Conservation (phyloP, 2,888 invertebrate species). For the Phasia obesa region DNA sequence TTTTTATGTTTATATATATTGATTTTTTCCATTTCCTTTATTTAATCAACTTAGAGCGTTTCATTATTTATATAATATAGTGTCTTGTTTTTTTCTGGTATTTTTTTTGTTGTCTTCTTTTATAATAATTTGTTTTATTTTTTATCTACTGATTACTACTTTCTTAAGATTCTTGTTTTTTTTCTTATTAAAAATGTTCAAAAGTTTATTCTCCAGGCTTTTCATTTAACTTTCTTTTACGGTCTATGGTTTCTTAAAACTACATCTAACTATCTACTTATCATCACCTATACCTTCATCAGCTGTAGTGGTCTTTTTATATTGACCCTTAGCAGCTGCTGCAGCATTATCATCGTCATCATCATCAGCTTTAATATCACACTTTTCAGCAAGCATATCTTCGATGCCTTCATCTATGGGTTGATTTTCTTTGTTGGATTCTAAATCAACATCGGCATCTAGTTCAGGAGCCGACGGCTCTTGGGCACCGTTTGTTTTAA, state of each 20-base stretch:
- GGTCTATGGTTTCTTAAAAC: slow-evolving; percentile 49
- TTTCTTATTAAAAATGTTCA: slow-evolving; percentile 49
- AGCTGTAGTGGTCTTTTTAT: slow-evolving; percentile 77
- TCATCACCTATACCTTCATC: slow-evolving; percentile 82
- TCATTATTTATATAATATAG: slow-evolving; percentile 37
- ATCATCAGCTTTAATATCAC: slow-evolving; percentile 81
- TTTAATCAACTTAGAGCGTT: slow-evolving; percentile 67
- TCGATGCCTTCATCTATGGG: slow-evolving; percentile 81
- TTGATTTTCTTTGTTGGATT: slow-evolving; percentile 76
- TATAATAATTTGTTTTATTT: slow-evolving; percentile 58
- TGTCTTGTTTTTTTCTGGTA: slow-evolving; percentile 27
- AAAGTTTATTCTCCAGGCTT: slow-evolving; percentile 62
- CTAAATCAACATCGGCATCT: slow-evolving; percentile 64
- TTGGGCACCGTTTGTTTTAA: slow-evolving; percentile 73
- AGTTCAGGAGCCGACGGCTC: slow-evolving; percentile 66
- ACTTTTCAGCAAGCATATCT: slow-evolving; percentile 82
- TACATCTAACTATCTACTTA: slow-evolving; percentile 75
- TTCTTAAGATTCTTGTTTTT: too few relatives aligned
- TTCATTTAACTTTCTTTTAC: slow-evolving; percentile 37
- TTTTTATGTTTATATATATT: slow-evolving; percentile 31
- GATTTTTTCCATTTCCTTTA: slow-evolving; percentile 49
- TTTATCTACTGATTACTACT: slow-evolving; percentile 61
- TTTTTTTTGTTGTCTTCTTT: slow-evolving; percentile 12
- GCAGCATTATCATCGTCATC: slow-evolving; percentile 47
- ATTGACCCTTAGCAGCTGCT: slow-evolving; percentile 66